Conservation (phyloP, 1,140 invertebrate species). For the Panonychus citri region DNA sequence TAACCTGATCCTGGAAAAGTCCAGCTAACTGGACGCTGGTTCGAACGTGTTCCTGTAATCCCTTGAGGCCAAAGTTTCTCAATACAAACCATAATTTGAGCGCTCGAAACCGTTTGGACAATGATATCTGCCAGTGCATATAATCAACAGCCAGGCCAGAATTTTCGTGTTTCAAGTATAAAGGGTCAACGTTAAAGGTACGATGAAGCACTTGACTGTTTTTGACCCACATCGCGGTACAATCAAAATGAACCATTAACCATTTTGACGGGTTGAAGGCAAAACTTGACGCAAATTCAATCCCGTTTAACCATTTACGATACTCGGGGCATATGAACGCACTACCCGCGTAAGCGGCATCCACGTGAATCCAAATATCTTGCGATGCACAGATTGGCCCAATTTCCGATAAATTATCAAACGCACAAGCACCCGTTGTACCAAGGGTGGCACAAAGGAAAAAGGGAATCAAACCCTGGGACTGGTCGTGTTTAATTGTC, state of each 20-base stretch:
- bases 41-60: slow-evolving; percentile 51
- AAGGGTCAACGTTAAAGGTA: slow-evolving; percentile 82
- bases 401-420: slow-evolving; percentile 60
- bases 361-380: slow-evolving; percentile 60
- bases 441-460: slow-evolving; percentile 68
- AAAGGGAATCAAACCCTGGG: slow-evolving; percentile 62
- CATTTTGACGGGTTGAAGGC: slow-evolving; percentile 94
- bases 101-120: slow-evolving; percentile 66
- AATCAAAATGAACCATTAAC: slow-evolving; percentile 86
- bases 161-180: slow-evolving; percentile 93
- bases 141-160: slow-evolving; percentile 88
- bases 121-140: slow-evolving; percentile 74
- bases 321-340: slow-evolving; percentile 87
- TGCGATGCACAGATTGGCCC: slow-evolving; percentile 50
- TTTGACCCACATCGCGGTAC: slow-evolving; percentile 72
- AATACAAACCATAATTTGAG: slow-evolving; percentile 87
- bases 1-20: slow-evolving; percentile 44
- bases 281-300: slow-evolving; percentile 67
- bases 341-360: slow-evolving; percentile 68
- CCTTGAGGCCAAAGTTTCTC: slow-evolving; percentile 47
- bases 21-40: slow-evolving; percentile 46
- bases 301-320: slow-evolving; percentile 58
- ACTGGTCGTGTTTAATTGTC: slow-evolving; percentile 35
- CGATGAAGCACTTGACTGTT: slow-evolving; percentile 67
- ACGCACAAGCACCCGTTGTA: slow-evolving; percentile 75